Base-by-base conservation (phyloP, 2,888 invertebrate genomes). In the Dryococelus australis region DNA sequence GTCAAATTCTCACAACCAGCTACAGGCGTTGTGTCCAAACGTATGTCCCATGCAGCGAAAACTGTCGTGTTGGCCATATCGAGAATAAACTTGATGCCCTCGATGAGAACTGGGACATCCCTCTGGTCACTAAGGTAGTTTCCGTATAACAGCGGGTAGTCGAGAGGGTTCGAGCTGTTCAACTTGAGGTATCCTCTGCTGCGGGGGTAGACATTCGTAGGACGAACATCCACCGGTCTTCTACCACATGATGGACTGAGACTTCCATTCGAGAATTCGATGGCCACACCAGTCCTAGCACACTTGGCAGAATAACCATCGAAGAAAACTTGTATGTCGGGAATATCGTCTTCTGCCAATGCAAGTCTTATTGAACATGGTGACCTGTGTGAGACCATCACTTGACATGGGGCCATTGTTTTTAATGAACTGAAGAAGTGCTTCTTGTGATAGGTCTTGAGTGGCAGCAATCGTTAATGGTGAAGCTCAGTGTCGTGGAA, bases 341-440 rank as follows among this genome's bases (percentile, higher is more conserved):
- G 98, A 91, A 96, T 94, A 91, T 97, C 96, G 83, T 95, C 94
- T 0, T 94, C 93, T 0, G 95, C 94, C 20, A n/a, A 65, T 91
- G 96, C n/a, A 97, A 0, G 97, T 95, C 91, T 97, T 95, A 87
- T 98, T 93, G 92, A 97, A 96, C 0, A 95, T 97, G 0, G 98
- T 97, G 8, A 92, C 90, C 88, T 93, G 93, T 0, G 93, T 93
- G 20, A 93, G 85, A 0, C 93, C 93, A 0, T 93, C 93, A 86
- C 92, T 92, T 3, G 92, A 89, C 84, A 93, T 84, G 0, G 92
- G 92, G 0, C 93, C 93, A 8, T 91, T 92, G 28, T 90, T 91
- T 4, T 89, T 88, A 47, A 93, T 43, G 88, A 91, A 93, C 53
- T 92, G 90, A 51, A 91, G 91, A 5, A 93, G 89, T 1, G 92